phyloP scores from a whole-genome alignment of 2,113 vertebrate genomes.

The Helogale parvula region DNA sequence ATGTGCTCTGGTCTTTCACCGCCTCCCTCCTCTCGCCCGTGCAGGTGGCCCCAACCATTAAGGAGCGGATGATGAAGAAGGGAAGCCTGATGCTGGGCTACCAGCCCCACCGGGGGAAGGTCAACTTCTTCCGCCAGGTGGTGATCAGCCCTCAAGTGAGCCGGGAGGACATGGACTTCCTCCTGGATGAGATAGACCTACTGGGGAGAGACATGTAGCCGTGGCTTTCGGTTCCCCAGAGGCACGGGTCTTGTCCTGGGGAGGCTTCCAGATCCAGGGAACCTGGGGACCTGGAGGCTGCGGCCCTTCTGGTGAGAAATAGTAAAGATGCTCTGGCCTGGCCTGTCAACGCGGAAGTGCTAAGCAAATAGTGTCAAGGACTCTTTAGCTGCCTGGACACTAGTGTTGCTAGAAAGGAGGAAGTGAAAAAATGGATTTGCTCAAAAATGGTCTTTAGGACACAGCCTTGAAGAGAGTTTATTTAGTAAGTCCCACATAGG shows the following conservation, averaged over 20 bases:
- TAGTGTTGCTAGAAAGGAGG: not conserved
- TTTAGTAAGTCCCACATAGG: not conserved
- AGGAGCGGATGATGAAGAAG: constrained; percentile 92
- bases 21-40: not conserved
- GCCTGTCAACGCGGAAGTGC: not conserved
- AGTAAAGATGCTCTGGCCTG: not conserved
- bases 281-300: constrained; percentile 45
- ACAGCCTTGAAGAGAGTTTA: not conserved
- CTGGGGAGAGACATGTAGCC: constrained; percentile 90
- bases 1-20: not conserved
- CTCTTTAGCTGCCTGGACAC: not conserved
- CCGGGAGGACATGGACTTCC: constrained; percentile 90
- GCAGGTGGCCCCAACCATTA: constrained; percentile 91
- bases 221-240: constrained; percentile 63
- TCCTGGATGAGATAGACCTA: constrained; percentile 89
- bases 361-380: not conserved
- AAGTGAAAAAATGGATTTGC: not conserved
- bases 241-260: not conserved
- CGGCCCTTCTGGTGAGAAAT: not conserved
- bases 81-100: constrained; percentile 92
- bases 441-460: not conserved
- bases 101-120: constrained; percentile 88
- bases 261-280: constrained; percentile 16
- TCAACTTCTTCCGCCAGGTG: constrained; percentile 93
- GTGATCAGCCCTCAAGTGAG: constrained; percentile 90